Base-by-base conservation (phyloP, 1,140 invertebrate species). In the Pinna nobilis region DNA sequence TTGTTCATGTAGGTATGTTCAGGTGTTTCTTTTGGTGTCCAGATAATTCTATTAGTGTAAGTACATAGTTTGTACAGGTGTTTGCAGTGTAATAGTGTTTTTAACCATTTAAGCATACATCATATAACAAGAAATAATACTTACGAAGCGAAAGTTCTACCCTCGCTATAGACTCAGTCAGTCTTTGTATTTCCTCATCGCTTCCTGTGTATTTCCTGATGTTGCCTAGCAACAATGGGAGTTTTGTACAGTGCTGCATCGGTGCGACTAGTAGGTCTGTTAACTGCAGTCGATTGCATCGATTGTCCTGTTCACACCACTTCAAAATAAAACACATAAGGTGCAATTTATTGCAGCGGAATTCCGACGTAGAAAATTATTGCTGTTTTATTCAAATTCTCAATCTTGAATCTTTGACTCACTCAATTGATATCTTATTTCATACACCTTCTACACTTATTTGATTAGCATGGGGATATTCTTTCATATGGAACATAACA, bases 221-320 rank as follows among this genome's bases (percentile, higher is more conserved):
- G 80, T 93, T 92, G 78, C 90, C 90, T n/a, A 94, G 87, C 35
- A 94, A 90, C 3, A 94, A 87, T 33, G 93, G 93, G 23, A 93
- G 90, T 82, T 93, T 91, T 87, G 93, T 94, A 65, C 93, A 93
- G 83, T 93, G 92, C 84, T 94, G 93, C 69, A 94, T 92, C 18
- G 93, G 93, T 3, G 92, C 91, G 37, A 93, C 92, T 44, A 93
- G 86, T 3, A 94, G 88, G 84, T 93, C 93, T 15, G 92, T 92
- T 32, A 94, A 82, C 82, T 93, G 92, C 5, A 93, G 87, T 68
- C 93, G 91, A 77, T 93, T 92, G 83, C 92, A 93, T 11, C 93
- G 83, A 3, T 89, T 84, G 83, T 93, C 92, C 61, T 90, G 86
- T 67, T 90, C 90, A 78, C 92, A 93, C 90, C 90, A 91, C 92